These are phyloP conservation scores for Melospiza melodia DNA, from an alignment of 2,113 vertebrate species.

Conservation along the genomic window DNA sequence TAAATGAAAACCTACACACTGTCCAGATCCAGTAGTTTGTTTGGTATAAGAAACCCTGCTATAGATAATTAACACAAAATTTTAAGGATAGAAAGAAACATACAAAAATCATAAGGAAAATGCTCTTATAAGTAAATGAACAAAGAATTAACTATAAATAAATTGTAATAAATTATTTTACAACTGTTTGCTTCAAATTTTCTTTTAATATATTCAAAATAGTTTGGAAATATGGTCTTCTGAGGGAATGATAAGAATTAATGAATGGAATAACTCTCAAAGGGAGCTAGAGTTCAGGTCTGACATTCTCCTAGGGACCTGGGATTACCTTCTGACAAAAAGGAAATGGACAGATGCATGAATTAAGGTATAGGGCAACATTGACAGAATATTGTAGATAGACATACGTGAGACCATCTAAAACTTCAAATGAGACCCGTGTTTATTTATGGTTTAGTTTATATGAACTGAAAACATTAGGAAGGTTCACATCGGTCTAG, in stretches of 20 bases:
- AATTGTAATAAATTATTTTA: background rate
- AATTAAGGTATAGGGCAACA: background rate
- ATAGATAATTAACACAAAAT: background rate
- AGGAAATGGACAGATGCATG: background rate
- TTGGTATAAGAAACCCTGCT: background rate
- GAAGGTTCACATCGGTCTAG: background rate
- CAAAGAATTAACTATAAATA: background rate
- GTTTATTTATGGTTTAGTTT: background rate
- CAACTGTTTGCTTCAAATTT: background rate
- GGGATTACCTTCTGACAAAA: background rate
- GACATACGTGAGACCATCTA: background rate
- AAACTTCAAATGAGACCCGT: background rate
- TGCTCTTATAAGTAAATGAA: background rate
- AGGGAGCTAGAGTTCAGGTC: background rate
- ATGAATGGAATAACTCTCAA: background rate
- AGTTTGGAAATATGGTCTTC: background rate
- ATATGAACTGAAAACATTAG: background rate
- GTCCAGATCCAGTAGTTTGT: background rate
- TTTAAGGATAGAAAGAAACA: slow-evolving; percentile 14
- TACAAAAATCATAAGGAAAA: background rate
- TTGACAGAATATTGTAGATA: background rate
- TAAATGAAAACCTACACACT: background rate
- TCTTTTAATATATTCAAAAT: background rate
- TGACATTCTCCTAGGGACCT: background rate
- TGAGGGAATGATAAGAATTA: background rate